phyloP scores from a whole-genome alignment of 2,888 invertebrate genomes.

The Andrena trimmerana region DNA sequence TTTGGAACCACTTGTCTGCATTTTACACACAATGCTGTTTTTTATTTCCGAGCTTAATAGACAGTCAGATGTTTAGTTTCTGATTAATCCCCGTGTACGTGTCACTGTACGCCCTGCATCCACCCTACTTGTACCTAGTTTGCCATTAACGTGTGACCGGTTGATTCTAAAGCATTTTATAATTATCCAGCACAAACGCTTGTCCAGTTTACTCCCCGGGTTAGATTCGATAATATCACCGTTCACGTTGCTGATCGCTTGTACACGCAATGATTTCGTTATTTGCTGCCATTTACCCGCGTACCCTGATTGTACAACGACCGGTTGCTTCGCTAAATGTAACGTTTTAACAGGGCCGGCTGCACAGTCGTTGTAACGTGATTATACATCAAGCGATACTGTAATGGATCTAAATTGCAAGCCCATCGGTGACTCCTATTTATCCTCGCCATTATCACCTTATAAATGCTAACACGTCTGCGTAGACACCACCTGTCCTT shows the following conservation, averaged over 20 bases:
- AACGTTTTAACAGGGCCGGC: conserved; percentile 8
- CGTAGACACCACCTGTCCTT: background rate
- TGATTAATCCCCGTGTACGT: no score
- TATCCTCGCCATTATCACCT: background rate
- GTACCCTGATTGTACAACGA: background rate
- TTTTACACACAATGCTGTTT: no score
- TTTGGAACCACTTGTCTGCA: no score
- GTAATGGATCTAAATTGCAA: conserved; percentile 8
- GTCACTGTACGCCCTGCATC: no score
- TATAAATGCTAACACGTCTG: background rate
- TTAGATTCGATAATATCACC: conserved; percentile 16
- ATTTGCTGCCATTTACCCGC: conserved; percentile 14
- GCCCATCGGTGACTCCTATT: background rate
- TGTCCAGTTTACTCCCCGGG: background rate
- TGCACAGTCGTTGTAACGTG: conserved; percentile 15
- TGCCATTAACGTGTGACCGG: background rate
- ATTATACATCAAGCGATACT: conserved; percentile 9
- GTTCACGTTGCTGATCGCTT: background rate
- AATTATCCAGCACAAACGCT: conserved; percentile 1
- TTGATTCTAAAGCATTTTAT: background rate
- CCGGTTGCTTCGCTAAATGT: conserved; percentile 8
- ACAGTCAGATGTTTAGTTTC: no score
- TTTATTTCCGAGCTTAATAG: no score
- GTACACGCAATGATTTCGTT: conserved; percentile 11
- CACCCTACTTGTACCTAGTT: background rate